phyloP scores from a whole-genome alignment of 2,888 invertebrate species.

The Abrostola tripartita region DNA sequence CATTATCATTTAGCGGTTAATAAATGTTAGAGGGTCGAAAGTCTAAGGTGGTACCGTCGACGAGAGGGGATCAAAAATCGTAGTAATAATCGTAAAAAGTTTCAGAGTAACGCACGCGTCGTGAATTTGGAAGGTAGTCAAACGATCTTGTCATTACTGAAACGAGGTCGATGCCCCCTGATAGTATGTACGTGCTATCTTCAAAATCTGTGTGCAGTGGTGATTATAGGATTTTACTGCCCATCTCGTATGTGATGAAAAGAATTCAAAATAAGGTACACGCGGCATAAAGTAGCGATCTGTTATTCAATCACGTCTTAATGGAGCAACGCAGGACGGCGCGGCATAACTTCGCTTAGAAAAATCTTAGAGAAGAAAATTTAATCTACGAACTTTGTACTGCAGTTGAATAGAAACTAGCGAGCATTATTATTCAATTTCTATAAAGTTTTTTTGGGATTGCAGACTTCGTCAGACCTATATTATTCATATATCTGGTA shows the following conservation, averaged over 20 bases:
- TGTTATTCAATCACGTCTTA: slow-evolving; percentile 57
- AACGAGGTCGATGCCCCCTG: slow-evolving; percentile 64
- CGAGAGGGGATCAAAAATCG: slow-evolving; percentile 81
- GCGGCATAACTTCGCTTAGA: slow-evolving; percentile 28
- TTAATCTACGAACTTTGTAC: slow-evolving; percentile 24
- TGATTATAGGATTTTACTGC: slow-evolving; percentile 48
- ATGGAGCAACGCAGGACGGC: slow-evolving; percentile 38
- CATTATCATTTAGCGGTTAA: slow-evolving; percentile 84
- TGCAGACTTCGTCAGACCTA: background rate
- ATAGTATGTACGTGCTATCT: slow-evolving; percentile 63
- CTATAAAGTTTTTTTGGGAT: background rate
- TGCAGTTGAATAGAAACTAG: slow-evolving; percentile 17
- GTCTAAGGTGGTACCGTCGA: slow-evolving; percentile 74
- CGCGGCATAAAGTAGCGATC: slow-evolving; percentile 44
- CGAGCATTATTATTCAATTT: slow-evolving; percentile 4
- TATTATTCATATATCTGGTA: background rate
- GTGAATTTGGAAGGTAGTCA: slow-evolving; percentile 78
- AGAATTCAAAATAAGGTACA: slow-evolving; percentile 46
- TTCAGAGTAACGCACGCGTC: slow-evolving; percentile 80
- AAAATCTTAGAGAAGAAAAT: slow-evolving; percentile 33
- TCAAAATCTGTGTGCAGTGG: slow-evolving; percentile 52
- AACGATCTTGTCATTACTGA: slow-evolving; percentile 75
- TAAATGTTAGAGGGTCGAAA: slow-evolving; percentile 76
- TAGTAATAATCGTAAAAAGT: slow-evolving; percentile 85
- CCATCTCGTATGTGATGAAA: slow-evolving; percentile 48